Evolutionary conservation across 2,113 vertebrate species (phyloP).

Genomic region (Rhinichthys klamathensis): DNA sequence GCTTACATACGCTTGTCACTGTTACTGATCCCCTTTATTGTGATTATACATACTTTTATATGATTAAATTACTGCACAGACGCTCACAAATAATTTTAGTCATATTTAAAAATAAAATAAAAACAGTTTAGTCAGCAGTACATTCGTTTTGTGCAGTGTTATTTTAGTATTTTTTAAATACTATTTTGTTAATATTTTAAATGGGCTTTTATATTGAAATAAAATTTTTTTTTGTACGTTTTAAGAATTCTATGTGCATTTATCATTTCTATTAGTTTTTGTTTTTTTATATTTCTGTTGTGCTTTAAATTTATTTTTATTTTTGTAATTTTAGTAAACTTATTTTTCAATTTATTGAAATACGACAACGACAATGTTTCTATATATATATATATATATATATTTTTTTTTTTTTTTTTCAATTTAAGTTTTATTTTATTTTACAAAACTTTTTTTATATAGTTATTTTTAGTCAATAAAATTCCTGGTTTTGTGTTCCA

Average conservation of each 20-base stretch:
- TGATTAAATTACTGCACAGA: neutral
- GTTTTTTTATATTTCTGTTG: neutral
- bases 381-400: no score
- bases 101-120: no score
- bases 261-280: neutral
- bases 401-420: neutral
- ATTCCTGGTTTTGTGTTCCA: neutral
- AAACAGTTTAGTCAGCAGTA: neutral
- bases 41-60: neutral
- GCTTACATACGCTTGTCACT: no score
- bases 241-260: no score
- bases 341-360: no score
- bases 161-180: neutral
- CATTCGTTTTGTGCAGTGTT: neutral
- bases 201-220: neutral
- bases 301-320: no score
- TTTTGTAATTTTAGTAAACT: no score
- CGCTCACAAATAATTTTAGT: no score
- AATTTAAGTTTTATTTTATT: neutral
- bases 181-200: neutral
- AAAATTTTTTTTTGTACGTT: no score
- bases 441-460: neutral
- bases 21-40: no score
- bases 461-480: neutral
- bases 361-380: neutral